Evolutionary conservation across 2,113 vertebrate genomes (phyloP), one percentile per base, ranked within the genome.

Genomic region (Boleophthalmus pectinirostris): DNA sequence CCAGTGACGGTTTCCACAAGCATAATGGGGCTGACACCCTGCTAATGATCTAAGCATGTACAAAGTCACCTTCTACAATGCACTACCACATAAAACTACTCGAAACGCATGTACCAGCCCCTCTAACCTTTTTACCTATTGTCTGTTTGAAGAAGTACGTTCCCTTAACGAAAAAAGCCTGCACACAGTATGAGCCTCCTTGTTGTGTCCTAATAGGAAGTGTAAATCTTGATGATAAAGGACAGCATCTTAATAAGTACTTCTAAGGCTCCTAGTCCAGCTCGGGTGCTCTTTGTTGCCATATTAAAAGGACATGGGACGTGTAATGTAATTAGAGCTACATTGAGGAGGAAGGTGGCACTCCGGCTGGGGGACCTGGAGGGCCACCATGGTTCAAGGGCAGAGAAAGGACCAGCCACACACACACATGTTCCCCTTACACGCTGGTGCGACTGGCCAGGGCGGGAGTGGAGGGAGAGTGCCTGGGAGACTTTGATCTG

Each of bases 11-110:
- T 96, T 96, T 96, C 95, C 95, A 95, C 95, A 90, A 94, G 94
- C 95, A 94, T 97, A 97, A 97, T 97, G 96, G 96, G 94, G 88
- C 85, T 95, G 95, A 96, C 94, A 94, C 94, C 93, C 92, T 91
- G 92, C 95, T 98, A 97, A 97, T 98, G 96, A 97, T 94, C 94
- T 93, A 92, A 92, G 91, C 93, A 92, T 96, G 90, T 95, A 96
- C 96, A 96, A 95, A 97, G 95, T 95, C 95, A 95, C 86, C 91
- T 90, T 94, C 88, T 88, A 92, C 92, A 93, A 92, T 92, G 92
- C 92, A 91, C 94, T 88, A 91, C 92, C 95, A 96, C 95, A 97
- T 96, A 96, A 96, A 98, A 92, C 94, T 91, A 90, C 92, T 87
- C 90, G 92, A 90, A 82, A 66, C 95, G 92, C 93, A 94, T 89